These are phyloP conservation scores for Paragorgia papillata DNA, from an alignment of 92 coral and sea anemone genomes.

Conservation along the genomic window DNA sequence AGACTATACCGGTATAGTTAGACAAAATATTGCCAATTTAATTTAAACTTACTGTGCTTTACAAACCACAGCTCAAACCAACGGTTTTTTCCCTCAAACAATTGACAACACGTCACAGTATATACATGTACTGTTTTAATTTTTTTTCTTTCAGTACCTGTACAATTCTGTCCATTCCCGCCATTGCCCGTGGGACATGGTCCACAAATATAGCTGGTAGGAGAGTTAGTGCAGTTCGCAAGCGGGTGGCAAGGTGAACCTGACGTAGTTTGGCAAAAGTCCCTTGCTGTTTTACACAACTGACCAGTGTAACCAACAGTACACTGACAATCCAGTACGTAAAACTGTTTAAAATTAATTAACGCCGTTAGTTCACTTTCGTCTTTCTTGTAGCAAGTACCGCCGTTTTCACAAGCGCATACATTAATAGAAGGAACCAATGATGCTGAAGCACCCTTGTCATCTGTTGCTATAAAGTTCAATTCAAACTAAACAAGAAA, in stretches of 20 bases:
- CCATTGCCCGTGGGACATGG: slow-evolving; percentile 73
- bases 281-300: slow-evolving; percentile 58
- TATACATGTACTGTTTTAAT: too few relatives aligned
- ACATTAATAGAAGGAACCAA: slow-evolving; percentile 60
- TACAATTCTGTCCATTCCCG: slow-evolving; percentile 70
- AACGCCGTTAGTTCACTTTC: slow-evolving; percentile 35
- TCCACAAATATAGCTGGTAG: slow-evolving; percentile 68
- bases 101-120: too few relatives aligned
- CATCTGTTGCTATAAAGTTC: slow-evolving; percentile 62
- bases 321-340: slow-evolving; percentile 65
- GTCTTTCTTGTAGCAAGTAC: slow-evolving; percentile 56
- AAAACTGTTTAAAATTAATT: slow-evolving; percentile 50
- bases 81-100: too few relatives aligned
- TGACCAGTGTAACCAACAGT: slow-evolving; percentile 64
- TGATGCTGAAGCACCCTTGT: slow-evolving; percentile 56
- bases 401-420: slow-evolving; percentile 71
- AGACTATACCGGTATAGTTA: too few relatives aligned
- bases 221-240: slow-evolving; percentile 59
- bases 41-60: too few relatives aligned
- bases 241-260: slow-evolving; percentile 71
- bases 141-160: too few relatives aligned
- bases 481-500: slow-evolving; percentile 56
- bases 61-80: too few relatives aligned
- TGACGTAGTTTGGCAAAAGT: slow-evolving; percentile 63
- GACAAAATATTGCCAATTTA: too few relatives aligned